phyloP scores from a whole-genome alignment of 2,797 vertebrate species.

The Malurus leucopterus region DNA sequence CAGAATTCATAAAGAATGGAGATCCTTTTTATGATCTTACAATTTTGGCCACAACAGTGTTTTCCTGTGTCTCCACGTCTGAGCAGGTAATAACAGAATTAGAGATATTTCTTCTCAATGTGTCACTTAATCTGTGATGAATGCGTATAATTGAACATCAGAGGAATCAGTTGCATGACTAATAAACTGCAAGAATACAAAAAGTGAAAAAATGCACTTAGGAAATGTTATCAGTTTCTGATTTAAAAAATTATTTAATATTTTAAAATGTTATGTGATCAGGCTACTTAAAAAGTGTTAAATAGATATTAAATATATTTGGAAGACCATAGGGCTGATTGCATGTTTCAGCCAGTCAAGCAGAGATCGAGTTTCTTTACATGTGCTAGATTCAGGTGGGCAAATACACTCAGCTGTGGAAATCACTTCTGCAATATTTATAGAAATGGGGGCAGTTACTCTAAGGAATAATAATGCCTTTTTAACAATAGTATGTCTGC shows the following conservation, averaged over 20 bases:
- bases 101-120: not conserved
- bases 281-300: not conserved
- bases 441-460: not conserved
- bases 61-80: constrained; percentile 73
- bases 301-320: not conserved
- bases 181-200: not conserved
- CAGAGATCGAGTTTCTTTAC: not conserved
- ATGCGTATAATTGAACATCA: not conserved
- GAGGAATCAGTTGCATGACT: not conserved
- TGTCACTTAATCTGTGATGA: not conserved
- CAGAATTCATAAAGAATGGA: constrained; percentile 44
- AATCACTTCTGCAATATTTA: not conserved
- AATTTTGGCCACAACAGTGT: constrained; percentile 72
- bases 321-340: not conserved
- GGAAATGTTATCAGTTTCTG: not conserved
- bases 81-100: constrained; percentile 64
- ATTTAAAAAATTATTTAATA: not conserved
- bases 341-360: not conserved
- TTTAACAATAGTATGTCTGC: not conserved
- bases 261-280: not conserved
- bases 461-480: not conserved
- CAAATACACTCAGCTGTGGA: not conserved
- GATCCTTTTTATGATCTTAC: constrained; percentile 73
- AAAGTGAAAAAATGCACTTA: not conserved
- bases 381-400: not conserved